Conservation (phyloP, 2,113 vertebrate genomes). For the Merops nubicus region DNA sequence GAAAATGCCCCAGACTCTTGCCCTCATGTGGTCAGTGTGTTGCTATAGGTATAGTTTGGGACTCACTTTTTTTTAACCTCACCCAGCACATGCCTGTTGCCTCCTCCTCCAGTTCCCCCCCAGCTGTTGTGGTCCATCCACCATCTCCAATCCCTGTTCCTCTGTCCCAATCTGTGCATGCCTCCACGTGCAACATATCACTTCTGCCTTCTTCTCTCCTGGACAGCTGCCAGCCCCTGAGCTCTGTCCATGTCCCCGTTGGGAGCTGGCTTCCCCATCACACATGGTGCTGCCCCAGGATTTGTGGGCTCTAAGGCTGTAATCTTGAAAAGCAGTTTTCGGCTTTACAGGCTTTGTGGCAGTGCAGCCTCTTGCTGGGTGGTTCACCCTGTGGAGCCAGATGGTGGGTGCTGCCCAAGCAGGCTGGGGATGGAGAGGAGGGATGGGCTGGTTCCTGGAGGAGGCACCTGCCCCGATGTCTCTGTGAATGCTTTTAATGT, state of each 20-base stretch:
- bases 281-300: not conserved
- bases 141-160: fast-evolving
- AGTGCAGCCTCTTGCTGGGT: not conserved
- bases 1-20: not conserved
- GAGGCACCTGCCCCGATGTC: not conserved
- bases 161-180: not conserved
- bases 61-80: not conserved
- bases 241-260: not conserved
- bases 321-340: constrained; percentile 45
- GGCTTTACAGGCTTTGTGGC: not conserved
- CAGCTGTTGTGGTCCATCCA: no score
- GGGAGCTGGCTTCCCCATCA: not conserved
- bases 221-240: not conserved
- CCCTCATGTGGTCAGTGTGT: not conserved
- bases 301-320: constrained; percentile 7
- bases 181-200: not conserved
- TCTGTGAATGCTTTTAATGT: not conserved
- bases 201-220: not conserved
- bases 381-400: not conserved
- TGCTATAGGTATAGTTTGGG: not conserved
- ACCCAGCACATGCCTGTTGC: not conserved
- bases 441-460: not conserved
- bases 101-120: not conserved
- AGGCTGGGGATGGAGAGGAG: not conserved
- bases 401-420: not conserved